Base-by-base conservation (phyloP, 1,140 invertebrate species). In the Platyscapa corneri region DNA sequence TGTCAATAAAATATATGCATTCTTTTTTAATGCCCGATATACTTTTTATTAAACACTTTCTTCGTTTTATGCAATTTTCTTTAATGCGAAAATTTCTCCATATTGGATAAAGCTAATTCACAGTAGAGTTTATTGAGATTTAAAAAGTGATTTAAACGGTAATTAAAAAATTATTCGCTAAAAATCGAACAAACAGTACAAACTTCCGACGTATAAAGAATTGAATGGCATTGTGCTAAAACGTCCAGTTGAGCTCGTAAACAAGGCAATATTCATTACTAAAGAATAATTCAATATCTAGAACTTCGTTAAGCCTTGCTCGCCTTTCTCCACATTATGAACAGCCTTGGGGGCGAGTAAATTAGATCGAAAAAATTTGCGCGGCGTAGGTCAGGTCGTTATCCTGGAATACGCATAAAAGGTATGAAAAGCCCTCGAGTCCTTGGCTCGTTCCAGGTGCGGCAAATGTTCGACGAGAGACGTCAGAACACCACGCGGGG, bases 401-500 rank as follows among this genome's bases (percentile, higher is more conserved):
- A 30, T 60, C 56, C 23, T n/a, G n/a, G n/a, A n/a, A n/a, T n/a
- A n/a, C n/a, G 27, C 3, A 3, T 23, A 27, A 6, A 23, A 6
- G 10, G 23, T 60, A 60, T 60, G 27, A 23, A 27, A 20, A 60
- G 10, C 23, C 56, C 27, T 27, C 23, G 3, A 5, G 56, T 60
- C 27, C 10, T 60, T 27, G 20, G 12, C 72, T 42, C 18, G 37
- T n/a, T 8, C 23, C 56, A 84, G 83, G 86, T 88, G 80, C 87
- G 87, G 70, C 88, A 89, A 85, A 96, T 97, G 96, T 97, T 97
- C 89, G 96, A 97, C 87, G 96, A 97, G 88, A 94, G 96, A 27
- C 94, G 96, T 46, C 95, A 95, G 76, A 94, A 94, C n/a, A 95
- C 94, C 77, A 94, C 94, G 12, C 94, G 94, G 76, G 96, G 97